Conservation (phyloP, 2,888 invertebrate genomes). For the Orthosia incerta region DNA sequence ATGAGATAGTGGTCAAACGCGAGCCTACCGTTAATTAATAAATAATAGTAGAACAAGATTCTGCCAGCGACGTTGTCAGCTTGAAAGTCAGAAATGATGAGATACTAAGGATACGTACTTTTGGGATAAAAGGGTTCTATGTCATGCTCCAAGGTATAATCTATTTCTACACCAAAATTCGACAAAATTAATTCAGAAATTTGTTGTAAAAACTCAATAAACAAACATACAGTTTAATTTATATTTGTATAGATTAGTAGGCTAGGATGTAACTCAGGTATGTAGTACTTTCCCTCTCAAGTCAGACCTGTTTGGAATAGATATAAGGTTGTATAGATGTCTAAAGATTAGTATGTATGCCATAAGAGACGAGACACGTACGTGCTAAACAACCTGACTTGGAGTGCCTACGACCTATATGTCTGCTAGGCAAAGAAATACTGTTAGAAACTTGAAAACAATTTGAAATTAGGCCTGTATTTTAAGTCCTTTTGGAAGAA, state of each 20-base stretch:
- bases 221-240: neutral
- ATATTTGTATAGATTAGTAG: neutral
- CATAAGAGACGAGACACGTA: conserved; percentile 37
- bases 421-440: conserved; percentile 1
- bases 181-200: too few relatives aligned
- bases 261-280: conserved; percentile 4
- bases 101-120: too few relatives aligned
- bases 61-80: too few relatives aligned
- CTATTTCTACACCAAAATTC: too few relatives aligned
- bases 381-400: conserved; percentile 26
- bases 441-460: neutral
- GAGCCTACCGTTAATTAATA: too few relatives aligned
- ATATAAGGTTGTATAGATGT: conserved; percentile 14
- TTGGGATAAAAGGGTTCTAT: too few relatives aligned
- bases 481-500: too few relatives aligned
- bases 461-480: neutral
- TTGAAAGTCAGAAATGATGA: too few relatives aligned
- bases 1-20: too few relatives aligned
- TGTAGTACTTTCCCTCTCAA: conserved; percentile 38
- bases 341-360: conserved; percentile 13
- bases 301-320: conserved; percentile 43
- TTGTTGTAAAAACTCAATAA: neutral
- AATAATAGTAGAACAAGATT: too few relatives aligned
- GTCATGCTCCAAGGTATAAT: too few relatives aligned
- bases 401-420: conserved; percentile 7